These are phyloP conservation scores for Tupiocoris notatus DNA, from an alignment of 2,888 invertebrate genomes.

Conservation along the genomic window DNA sequence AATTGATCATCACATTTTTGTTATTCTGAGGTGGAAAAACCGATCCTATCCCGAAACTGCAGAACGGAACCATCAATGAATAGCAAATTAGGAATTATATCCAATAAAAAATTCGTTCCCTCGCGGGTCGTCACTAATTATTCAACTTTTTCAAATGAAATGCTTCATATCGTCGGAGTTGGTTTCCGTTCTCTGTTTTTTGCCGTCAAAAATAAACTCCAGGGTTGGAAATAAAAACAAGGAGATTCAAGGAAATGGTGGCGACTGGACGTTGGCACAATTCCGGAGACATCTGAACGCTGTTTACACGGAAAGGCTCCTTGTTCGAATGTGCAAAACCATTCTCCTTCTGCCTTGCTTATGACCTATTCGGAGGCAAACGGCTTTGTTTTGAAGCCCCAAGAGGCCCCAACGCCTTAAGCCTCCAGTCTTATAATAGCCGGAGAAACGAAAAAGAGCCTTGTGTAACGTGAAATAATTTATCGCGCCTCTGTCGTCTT, in stretches of 20 bases:
- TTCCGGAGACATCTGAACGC: background rate
- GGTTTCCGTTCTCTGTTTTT: no score
- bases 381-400: background rate
- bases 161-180: no score
- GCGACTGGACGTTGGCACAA: background rate
- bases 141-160: no score
- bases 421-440: background rate
- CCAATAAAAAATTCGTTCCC: no score
- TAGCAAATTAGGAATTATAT: no score
- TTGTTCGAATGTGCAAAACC: background rate
- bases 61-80: no score
- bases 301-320: background rate
- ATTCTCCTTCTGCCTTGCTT: background rate
- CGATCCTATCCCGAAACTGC: no score
- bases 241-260: background rate
- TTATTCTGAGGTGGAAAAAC: no score
- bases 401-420: background rate
- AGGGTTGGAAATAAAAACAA: no score
- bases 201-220: no score
- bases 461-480: background rate
- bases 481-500: background rate
- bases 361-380: background rate
- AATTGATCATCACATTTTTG: no score
- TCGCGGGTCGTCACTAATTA: no score
- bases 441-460: background rate